Conservation (phyloP, 2,888 invertebrate genomes). For the Papilio demoleus region DNA sequence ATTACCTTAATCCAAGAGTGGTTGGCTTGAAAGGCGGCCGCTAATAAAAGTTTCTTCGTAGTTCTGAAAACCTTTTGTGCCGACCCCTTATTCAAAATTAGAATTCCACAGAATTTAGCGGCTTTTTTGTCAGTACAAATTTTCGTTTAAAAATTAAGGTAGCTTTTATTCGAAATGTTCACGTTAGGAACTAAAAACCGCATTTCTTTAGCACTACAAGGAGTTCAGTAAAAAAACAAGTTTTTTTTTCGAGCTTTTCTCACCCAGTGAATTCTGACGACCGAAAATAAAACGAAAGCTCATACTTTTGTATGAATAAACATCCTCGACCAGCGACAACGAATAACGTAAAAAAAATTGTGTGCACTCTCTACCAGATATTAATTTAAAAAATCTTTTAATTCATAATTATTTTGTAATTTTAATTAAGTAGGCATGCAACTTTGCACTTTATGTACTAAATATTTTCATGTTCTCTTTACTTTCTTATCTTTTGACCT, state of each 20-base stretch:
- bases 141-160: too few relatives aligned
- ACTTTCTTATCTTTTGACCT: background rate
- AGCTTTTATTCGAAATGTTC: constrained; percentile 11
- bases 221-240: constrained; percentile 3
- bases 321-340: constrained; percentile 16
- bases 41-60: too few relatives aligned
- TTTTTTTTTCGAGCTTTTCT: constrained; percentile 2
- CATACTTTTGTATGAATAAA: constrained; percentile 29
- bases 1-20: too few relatives aligned
- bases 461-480: background rate
- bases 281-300: constrained; percentile 29
- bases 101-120: too few relatives aligned
- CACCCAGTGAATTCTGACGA: constrained; percentile 14
- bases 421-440: background rate
- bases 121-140: too few relatives aligned
- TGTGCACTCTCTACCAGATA: background rate
- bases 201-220: constrained; percentile 2
- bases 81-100: too few relatives aligned
- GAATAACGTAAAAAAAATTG: constrained; percentile 3
- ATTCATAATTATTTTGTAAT: background rate
- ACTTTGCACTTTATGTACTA: background rate
- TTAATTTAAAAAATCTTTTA: constrained; percentile 20
- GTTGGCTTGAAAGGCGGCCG: too few relatives aligned
- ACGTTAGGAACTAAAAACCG: constrained; percentile 20
- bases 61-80: too few relatives aligned